A percentile compares a stretch with the other conserved stretches of the same genome.
Evolutionary conservation across 2,888 invertebrate genomes (phyloP).

Genomic region (Rhagium mordax): DNA sequence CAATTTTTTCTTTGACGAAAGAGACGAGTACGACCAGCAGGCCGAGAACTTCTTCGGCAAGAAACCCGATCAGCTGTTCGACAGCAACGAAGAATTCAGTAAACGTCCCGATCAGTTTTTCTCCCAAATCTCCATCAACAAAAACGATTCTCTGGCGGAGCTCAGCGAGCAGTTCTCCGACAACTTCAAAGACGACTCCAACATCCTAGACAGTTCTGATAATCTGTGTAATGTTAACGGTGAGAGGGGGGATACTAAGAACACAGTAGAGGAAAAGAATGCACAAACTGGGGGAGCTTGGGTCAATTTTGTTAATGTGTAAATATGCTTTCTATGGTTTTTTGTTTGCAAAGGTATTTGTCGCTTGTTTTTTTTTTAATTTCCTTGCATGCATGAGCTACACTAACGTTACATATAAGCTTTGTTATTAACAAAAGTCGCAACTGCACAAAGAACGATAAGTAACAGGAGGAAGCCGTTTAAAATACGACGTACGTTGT

Average conservation of each 20-base stretch:
- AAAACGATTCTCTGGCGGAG: constrained; percentile 33
- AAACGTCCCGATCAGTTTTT: constrained; percentile 53
- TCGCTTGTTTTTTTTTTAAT: constrained; percentile 53
- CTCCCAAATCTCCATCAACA: constrained; percentile 45
- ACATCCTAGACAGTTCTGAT: constrained; percentile 50
- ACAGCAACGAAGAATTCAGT: constrained; percentile 45
- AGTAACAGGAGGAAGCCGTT: too few species aligned
- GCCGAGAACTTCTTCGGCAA: constrained; percentile 47
- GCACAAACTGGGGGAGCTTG: constrained; percentile 63
- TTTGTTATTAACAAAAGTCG: constrained; percentile 30
- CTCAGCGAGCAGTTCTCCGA: constrained; percentile 53
- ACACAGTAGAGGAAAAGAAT: constrained; percentile 47
- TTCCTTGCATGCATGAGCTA: constrained; percentile 48
- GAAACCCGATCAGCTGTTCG: constrained; percentile 39
- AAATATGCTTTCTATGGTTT: constrained; percentile 68
- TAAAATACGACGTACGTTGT: too few species aligned
- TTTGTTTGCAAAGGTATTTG: constrained; percentile 58
- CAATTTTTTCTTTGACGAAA: constrained; percentile 41
- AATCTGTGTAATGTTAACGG: constrained; percentile 44
- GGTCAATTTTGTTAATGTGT: constrained; percentile 71
- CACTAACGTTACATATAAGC: constrained; percentile 45
- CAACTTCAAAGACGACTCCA: constrained; percentile 53
- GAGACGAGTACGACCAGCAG: constrained; percentile 45
- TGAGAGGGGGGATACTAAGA: constrained; percentile 43
- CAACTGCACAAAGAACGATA: neutral